Conservation (phyloP, 2,888 invertebrate genomes). For the Petrolisthes cinctipes region DNA sequence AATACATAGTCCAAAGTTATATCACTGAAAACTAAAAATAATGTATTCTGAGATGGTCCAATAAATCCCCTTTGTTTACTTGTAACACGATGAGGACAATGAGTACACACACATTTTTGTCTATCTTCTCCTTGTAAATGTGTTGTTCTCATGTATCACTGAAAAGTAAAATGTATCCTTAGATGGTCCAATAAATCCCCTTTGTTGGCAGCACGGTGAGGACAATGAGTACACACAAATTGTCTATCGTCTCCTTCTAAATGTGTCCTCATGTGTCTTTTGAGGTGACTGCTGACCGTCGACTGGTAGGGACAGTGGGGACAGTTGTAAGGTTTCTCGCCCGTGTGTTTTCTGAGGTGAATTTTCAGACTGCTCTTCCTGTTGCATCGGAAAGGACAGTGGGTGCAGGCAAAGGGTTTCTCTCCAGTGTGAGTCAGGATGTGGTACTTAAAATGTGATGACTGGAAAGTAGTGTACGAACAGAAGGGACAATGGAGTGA, state of each 20-base stretch:
- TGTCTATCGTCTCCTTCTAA: conserved; percentile 8
- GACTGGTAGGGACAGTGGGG: conserved; percentile 44
- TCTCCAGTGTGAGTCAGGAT: conserved; percentile 50
- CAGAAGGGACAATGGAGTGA: conserved; percentile 53
- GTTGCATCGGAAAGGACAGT: conserved; percentile 46
- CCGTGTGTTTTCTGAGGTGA: conserved; percentile 40
- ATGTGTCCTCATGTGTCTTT: conserved; percentile 41
- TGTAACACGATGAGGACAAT: too few relatives aligned
- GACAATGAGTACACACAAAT: conserved; percentile 32
- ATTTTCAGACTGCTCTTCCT: conserved; percentile 44
- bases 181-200: conserved; percentile 34
- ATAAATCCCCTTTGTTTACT: too few relatives aligned
- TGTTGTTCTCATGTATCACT: neutral
- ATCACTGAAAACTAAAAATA: too few relatives aligned
- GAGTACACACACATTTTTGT: too few relatives aligned
- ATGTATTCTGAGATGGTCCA: too few relatives aligned
- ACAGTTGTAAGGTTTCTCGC: conserved; percentile 41
- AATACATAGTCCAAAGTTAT: too few relatives aligned
- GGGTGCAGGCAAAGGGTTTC: conserved; percentile 42
- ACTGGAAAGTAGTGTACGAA: conserved; percentile 46
- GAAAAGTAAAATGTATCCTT: conserved; percentile 17
- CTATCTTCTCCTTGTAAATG: too few relatives aligned
- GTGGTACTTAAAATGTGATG: conserved; percentile 54
- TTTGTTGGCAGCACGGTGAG: conserved; percentile 10
- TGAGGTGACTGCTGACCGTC: conserved; percentile 41